These are phyloP conservation scores for Drosophila auraria DNA, from an alignment of 1,140 invertebrate genomes.

Conservation along the genomic window DNA sequence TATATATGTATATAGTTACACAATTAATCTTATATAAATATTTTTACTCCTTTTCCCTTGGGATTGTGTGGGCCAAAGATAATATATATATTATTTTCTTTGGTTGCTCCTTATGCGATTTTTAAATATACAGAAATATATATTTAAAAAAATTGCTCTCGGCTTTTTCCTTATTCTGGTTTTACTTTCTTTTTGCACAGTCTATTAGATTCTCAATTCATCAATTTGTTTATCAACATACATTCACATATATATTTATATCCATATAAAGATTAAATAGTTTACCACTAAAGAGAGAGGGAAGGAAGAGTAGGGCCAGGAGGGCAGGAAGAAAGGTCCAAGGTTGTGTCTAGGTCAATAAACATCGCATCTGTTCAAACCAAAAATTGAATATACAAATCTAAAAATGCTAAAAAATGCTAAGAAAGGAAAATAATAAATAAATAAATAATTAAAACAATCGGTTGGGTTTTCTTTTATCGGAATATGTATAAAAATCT, in stretches of 20 bases:
- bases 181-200: slow-evolving; percentile 64
- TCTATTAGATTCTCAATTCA: slow-evolving; percentile 84
- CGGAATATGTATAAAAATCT: slow-evolving; percentile 72
- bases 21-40: slow-evolving; percentile 55
- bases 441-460: slow-evolving; percentile 48
- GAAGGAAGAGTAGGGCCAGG: neutral
- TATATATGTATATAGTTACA: slow-evolving; percentile 33
- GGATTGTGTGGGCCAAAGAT: slow-evolving; percentile 15
- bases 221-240: slow-evolving; percentile 81
- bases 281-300: slow-evolving; percentile 38
- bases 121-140: slow-evolving; percentile 71
- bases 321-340: neutral
- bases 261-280: slow-evolving; percentile 49
- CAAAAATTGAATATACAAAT: slow-evolving; percentile 14
- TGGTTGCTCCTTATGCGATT: slow-evolving; percentile 31
- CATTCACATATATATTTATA: slow-evolving; percentile 59
- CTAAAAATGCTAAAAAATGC: slow-evolving; percentile 20
- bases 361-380: slow-evolving; percentile 39
- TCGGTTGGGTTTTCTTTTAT: slow-evolving; percentile 45
- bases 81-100: neutral
- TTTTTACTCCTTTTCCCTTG: slow-evolving; percentile 9
- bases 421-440: slow-evolving; percentile 42
- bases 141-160: slow-evolving; percentile 73
- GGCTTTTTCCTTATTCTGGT: slow-evolving; percentile 34
- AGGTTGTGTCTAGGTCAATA: neutral